phyloP scores from a whole-genome alignment of 2,797 vertebrate genomes.

The Sebastes minor region DNA sequence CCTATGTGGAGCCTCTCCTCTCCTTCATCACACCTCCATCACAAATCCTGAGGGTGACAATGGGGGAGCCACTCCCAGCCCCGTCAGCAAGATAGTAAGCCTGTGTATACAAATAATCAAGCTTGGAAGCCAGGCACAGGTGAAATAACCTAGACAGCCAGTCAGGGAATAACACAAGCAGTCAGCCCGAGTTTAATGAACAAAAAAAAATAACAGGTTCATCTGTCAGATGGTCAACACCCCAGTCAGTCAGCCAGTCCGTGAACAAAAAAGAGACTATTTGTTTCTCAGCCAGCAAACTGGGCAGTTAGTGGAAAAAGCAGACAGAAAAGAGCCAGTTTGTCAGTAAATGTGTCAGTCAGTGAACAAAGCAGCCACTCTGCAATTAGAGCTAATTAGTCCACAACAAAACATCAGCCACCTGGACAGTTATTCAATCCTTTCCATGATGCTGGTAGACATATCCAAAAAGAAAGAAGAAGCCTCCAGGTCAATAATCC shows the following conservation, averaged over 20 bases:
- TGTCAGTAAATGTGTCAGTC: not conserved
- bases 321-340: not conserved
- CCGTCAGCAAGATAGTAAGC: not conserved
- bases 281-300: not conserved
- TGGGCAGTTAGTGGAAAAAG: not conserved
- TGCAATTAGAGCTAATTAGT: not conserved
- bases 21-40: constrained; percentile 16
- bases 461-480: not conserved
- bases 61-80: constrained; percentile 72
- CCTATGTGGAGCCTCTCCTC: not conserved
- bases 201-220: not conserved
- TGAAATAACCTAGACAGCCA: not conserved
- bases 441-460: not conserved
- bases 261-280: constrained; percentile 18
- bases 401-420: not conserved
- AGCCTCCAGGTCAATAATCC: not conserved
- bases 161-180: not conserved
- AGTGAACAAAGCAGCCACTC: not conserved
- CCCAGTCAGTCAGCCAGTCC: not conserved
- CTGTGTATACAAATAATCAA: not conserved
- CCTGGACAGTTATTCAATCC: not conserved
- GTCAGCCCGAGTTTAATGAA: not conserved
- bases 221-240: constrained; percentile 23
- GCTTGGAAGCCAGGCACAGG: not conserved
- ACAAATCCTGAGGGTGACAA: constrained; percentile 53